phyloP scores from a whole-genome alignment of 2,113 vertebrate species.

The Tachysurus fulvidraco region DNA sequence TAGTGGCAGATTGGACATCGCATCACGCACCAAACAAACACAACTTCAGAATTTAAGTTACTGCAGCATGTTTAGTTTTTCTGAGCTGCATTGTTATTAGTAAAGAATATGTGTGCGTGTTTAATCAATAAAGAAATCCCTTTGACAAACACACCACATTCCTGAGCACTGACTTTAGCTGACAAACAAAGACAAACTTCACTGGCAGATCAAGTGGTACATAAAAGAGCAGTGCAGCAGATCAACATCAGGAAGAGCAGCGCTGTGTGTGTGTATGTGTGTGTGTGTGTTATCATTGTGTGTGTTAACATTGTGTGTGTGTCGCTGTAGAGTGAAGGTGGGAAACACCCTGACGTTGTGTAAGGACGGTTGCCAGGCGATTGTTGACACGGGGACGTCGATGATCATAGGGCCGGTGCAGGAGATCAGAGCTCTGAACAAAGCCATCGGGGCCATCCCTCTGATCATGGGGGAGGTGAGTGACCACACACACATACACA shows the following conservation, averaged over 20 bases:
- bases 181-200: no score
- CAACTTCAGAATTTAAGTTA: background rate
- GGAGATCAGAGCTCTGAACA: conserved; percentile 78
- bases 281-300: background rate
- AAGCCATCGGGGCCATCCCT: conserved; percentile 75
- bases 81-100: no score
- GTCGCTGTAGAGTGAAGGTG: conserved; percentile 71
- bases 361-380: conserved; percentile 78
- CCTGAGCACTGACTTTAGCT: no score
- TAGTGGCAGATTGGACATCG: background rate
- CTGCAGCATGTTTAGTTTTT: background rate
- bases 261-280: no score
- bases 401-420: conserved; percentile 74
- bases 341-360: conserved; percentile 77
- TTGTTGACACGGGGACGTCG: conserved; percentile 85
- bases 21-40: background rate
- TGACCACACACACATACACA: background rate
- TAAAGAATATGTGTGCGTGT: no score
- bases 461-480: conserved; percentile 78
- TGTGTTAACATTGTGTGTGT: background rate
- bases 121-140: no score
- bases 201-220: no score
- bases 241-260: no score
- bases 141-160: no score
- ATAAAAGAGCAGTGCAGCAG: no score